Evolutionary conservation across 2,113 vertebrate species (phyloP).

Genomic region (Formicarius rufipectus): DNA sequence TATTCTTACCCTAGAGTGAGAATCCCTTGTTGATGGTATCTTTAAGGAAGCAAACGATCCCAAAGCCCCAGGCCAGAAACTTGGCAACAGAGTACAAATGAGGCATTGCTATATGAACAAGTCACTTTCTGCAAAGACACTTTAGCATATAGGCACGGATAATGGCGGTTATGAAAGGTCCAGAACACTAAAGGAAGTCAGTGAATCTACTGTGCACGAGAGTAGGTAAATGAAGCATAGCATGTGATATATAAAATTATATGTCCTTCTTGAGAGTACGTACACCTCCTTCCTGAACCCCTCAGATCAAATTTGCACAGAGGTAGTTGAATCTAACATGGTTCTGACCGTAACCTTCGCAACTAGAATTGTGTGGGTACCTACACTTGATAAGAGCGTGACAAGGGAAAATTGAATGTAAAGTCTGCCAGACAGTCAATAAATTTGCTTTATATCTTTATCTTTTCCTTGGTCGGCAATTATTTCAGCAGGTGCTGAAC

Average conservation of each 20-base stretch:
- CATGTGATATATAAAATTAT: not conserved
- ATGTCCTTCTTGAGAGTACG: not conserved
- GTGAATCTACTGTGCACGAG: not conserved
- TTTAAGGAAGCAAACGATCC: constrained; percentile 10
- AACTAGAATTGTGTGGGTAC: not conserved
- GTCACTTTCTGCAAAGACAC: not conserved
- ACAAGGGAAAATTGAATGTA: constrained; percentile 52
- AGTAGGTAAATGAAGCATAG: not conserved
- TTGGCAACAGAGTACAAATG: not conserved
- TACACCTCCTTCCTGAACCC: not conserved
- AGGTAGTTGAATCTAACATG: not conserved
- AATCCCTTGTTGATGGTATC: not conserved
- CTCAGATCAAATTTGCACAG: not conserved
- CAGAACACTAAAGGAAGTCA: not conserved
- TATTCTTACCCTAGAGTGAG: constrained; percentile 6
- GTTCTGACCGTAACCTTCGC: not conserved
- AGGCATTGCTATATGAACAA: not conserved
- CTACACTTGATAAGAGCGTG: not conserved
- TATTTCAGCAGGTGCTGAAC: constrained; percentile 41
- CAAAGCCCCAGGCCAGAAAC: not conserved
- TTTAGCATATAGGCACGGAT: not conserved
- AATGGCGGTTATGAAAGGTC: not conserved
- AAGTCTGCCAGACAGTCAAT: constrained; percentile 23
- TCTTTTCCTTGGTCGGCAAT: constrained; percentile 36
- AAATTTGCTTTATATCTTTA: constrained; percentile 52